Evolutionary conservation across 2,888 invertebrate genomes (phyloP).

Genomic region (Thecophora atra): DNA sequence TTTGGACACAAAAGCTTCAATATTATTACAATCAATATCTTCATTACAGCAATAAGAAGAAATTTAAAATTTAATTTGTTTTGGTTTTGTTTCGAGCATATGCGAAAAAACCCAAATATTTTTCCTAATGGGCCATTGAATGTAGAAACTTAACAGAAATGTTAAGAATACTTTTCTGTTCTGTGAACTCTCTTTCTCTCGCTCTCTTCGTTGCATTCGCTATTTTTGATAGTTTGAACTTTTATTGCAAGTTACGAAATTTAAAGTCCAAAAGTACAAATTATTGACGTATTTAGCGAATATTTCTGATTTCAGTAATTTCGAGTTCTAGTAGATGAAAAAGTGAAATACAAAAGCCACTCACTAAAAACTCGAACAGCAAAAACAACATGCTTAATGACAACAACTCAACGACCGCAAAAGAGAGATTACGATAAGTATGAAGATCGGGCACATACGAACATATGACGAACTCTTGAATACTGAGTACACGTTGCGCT

Average conservation of each 20-base stretch:
- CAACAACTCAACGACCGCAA: not conserved
- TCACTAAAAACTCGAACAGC: not conserved
- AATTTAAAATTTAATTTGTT: no score
- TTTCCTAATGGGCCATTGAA: not conserved
- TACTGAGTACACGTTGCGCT: no score
- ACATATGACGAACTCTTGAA: not conserved
- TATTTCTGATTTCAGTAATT: slow-evolving; percentile 4
- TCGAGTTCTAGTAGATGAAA: slow-evolving; percentile 1
- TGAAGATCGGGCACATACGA: not conserved
- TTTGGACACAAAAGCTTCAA: no score
- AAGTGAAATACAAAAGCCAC: not conserved
- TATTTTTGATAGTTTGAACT: not conserved
- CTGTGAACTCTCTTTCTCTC: not conserved
- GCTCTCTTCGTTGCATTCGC: no score
- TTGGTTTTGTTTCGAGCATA: no score
- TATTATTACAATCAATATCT: no score
- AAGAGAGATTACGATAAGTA: slow-evolving; percentile 22
- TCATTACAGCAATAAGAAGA: no score
- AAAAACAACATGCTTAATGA: not conserved
- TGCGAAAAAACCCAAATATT: no score
- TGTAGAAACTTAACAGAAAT: not conserved
- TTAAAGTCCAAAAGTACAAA: slow-evolving; percentile 46
- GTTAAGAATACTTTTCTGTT: not conserved
- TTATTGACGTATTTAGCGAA: slow-evolving; percentile 41
- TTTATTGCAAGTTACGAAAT: slow-evolving; percentile 38